Base-by-base conservation (phyloP, 2,888 invertebrate species). In the Trichopria drosophilae region DNA sequence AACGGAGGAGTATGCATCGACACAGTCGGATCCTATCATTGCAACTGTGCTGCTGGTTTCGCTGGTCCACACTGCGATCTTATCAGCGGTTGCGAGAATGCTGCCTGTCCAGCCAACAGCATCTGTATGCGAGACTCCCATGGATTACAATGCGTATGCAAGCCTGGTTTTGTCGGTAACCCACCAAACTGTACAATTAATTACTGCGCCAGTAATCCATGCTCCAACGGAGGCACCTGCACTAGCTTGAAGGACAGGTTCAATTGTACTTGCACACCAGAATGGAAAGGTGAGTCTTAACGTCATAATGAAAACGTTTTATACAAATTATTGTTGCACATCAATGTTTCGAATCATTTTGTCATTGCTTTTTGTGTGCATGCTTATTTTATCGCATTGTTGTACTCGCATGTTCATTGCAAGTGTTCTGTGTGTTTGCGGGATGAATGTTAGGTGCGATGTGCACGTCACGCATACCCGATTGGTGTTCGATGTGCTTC, bases 141-240 rank as follows among this genome's bases (percentile, higher is more conserved):
- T 28, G 70, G 69, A 3, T 76, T 78, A 2, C 77, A 78, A 50
- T 87, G 87, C 70, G 80, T 83, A 10, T 87, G 87, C 64, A 85
- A 85, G 63, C 73, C 80, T 1, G 87, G 86, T 23, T 85, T 59
- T 53, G 65, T 72, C 54, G 73, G 74, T 36, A 68, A 63, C 60
- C 71, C 72, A 3, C 72, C 73, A 6, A 78, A 79, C 53, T 80
- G 80, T 61, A 76, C 75, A 9, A 75, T 79, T 58, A 70, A 71
- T 41, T 79, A 78, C 29, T 92, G 91, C 73, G 80, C 81, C 56
- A 83, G 80, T 32, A 84, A 82, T 61, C 88, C 85, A 31, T 92
- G 92, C 67, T 79, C 80, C 56, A 86, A 90, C 75, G 88, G 88
- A 0, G 91, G 84, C 49, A 81, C 82, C n/a, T 91, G 90, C 76